phyloP scores from a whole-genome alignment of 2,888 invertebrate genomes.

The Campoplex capitator region DNA sequence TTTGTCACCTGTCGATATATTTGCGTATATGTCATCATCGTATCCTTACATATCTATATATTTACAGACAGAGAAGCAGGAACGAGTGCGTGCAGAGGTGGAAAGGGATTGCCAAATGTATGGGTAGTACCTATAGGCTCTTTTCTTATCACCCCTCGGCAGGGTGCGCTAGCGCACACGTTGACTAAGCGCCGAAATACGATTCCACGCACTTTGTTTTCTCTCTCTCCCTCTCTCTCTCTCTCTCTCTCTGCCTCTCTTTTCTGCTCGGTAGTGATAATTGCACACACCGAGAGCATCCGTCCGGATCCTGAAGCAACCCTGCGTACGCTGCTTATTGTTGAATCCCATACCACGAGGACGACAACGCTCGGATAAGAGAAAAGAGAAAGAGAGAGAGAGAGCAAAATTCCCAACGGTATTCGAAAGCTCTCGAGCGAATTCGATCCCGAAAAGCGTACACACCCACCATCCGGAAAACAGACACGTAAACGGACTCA shows the following conservation, averaged over 20 bases:
- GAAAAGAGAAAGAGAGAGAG: slow-evolving; percentile 53
- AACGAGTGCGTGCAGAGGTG: slow-evolving; percentile 39
- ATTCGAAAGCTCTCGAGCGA: slow-evolving; percentile 66
- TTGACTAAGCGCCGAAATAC: slow-evolving; percentile 82
- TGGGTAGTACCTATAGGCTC: slow-evolving; percentile 31
- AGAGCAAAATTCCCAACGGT: slow-evolving; percentile 63
- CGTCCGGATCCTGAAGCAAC: slow-evolving; percentile 66
- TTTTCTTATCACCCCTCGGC: slow-evolving; percentile 62
- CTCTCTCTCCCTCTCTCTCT: slow-evolving; percentile 61
- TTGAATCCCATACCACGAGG: slow-evolving; percentile 59
- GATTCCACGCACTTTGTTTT: slow-evolving; percentile 80
- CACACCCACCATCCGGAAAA: slow-evolving; percentile 16
- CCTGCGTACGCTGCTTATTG: slow-evolving; percentile 66
- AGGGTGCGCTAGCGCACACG: slow-evolving; percentile 69
- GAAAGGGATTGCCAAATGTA: slow-evolving; percentile 43
- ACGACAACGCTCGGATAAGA: slow-evolving; percentile 45
- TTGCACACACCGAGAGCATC: slow-evolving; percentile 74
- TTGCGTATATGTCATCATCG: background rate
- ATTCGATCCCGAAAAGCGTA: slow-evolving; percentile 60
- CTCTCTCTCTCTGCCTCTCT: slow-evolving; percentile 65
- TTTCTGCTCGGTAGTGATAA: slow-evolving; percentile 75
- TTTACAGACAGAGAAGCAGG: background rate
- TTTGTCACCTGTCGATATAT: background rate
- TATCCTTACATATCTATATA: no score
- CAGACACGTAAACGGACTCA: background rate